Evolutionary conservation across 53 echinoderm and acorn worm genomes (phyloP), one percentile per base, ranked within the genome.

Genomic region (Paracentrotus lividus): DNA sequence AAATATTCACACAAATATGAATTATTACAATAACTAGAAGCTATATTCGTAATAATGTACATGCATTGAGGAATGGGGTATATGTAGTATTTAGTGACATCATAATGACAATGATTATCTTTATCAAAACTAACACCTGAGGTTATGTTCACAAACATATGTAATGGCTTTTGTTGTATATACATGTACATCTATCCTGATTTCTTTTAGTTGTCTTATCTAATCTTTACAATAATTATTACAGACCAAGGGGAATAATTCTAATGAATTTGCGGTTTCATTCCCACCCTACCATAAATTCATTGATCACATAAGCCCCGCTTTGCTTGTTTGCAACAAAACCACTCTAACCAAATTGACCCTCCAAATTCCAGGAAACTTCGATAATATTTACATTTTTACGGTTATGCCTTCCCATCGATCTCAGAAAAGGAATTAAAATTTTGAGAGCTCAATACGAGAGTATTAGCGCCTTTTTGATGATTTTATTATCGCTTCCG

Each of bases 361-460:
- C 81, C 81, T 42, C 47, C 26, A 49, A 47, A 81, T 81, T 81
- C 81, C 49, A 9, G 81, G 81, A 81, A 81, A 81, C n/a, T 26
- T 45, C 56, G 55, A 56, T 86, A 86, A 86, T 86, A 86, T 86
- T 55, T 32, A 86, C 86, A 53, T 56, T 45, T 81, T 81, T 10
- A 21, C 2, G 81, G 81, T 12, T 76, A 16, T 76, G 23, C 47
- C 8, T 27, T 81, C 81, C 33, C 81, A 81, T 24, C n/a, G 26
- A 81, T 72, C 40, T 40, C 40, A 3, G 10, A 29, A 18, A 32
- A 72, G 4, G 12, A 20, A 20, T 72, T 5, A n/a, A 6, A 6
- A 13, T 45, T 9, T 10, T 12, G 47, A 26, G 26, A 24, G 81
- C 21, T 76, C 0, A 81, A 47, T 81, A 44, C 24, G 27, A 5